These are phyloP conservation scores for Megalops atlanticus DNA, from an alignment of 2,113 vertebrate genomes.

Conservation along the genomic window DNA sequence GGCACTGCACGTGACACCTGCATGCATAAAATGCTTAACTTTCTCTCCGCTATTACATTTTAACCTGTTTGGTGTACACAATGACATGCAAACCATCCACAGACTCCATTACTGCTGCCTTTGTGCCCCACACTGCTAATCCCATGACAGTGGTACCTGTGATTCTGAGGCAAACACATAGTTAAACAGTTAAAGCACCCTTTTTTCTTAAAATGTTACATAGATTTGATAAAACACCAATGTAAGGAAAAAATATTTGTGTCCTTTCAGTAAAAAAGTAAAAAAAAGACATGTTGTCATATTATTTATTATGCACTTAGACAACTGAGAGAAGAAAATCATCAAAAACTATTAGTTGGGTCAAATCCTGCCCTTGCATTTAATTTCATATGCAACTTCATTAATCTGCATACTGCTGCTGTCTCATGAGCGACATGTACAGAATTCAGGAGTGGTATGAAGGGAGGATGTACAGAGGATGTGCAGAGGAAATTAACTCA, in stretches of 20 bases:
- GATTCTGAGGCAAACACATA: not conserved
- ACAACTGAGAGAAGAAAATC: not conserved
- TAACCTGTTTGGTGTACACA: no score
- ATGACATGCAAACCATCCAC: no score
- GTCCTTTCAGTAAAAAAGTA: not conserved
- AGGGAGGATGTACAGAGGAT: not conserved
- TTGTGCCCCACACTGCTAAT: no score
- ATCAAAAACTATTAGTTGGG: not conserved
- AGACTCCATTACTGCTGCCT: no score
- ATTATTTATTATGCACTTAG: not conserved
- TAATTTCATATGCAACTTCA: no score
- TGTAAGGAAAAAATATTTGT: no score
- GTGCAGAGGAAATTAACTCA: not conserved
- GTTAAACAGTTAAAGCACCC: not conserved
- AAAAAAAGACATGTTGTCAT: not conserved
- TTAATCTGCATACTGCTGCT: not conserved
- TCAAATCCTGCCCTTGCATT: not conserved
- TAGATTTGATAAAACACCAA: no score
- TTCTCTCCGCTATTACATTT: no score
- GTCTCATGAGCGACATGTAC: not conserved
- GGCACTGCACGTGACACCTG: no score
- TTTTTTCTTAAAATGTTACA: no score
- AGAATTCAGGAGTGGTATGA: not conserved
- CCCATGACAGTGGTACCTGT: no score
- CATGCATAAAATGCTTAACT: not conserved